A percentile compares a stretch with the other conserved stretches of the same genome.
Conservation (phyloP, 1,140 invertebrate species). For the Propsilocerus akamusi region DNA sequence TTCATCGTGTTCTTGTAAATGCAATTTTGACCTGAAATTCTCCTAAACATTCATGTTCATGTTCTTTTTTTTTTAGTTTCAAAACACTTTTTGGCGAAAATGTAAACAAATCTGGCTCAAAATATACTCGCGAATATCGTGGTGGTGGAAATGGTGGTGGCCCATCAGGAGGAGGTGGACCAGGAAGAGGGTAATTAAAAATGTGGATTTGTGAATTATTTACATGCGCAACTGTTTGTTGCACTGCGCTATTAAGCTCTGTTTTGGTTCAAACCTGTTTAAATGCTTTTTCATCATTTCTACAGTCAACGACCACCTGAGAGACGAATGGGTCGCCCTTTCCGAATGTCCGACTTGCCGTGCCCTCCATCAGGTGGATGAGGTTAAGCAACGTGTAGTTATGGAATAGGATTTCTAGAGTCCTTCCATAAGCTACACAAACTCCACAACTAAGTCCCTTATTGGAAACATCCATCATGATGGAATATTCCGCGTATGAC, state of each 20-base stretch:
- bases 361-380: not conserved
- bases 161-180: not conserved
- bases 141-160: not conserved
- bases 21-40: not conserved
- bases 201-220: too few relatives aligned
- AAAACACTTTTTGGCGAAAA: not conserved
- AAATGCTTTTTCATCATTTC: too few relatives aligned
- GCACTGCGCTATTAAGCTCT: too few relatives aligned
- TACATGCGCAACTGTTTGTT: too few relatives aligned
- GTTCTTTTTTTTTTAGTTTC: not conserved
- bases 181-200: not conserved
- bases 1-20: not conserved
- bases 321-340: not conserved
- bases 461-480: too few relatives aligned
- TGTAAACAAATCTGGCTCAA: not conserved
- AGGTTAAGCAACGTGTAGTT: constrained; percentile 1
- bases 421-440: not conserved
- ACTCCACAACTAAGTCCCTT: too few relatives aligned
- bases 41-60: not conserved
- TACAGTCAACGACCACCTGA: too few relatives aligned
- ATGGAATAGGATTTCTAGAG: not conserved
- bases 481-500: not conserved
- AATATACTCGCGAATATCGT: not conserved
- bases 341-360: not conserved
- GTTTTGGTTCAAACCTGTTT: too few relatives aligned